A percentile compares a stretch with the other conserved stretches of the same genome.
These are phyloP conservation scores for Helarctos malayanus DNA, from an alignment of 2,797 vertebrate genomes.

Conservation along the genomic window DNA sequence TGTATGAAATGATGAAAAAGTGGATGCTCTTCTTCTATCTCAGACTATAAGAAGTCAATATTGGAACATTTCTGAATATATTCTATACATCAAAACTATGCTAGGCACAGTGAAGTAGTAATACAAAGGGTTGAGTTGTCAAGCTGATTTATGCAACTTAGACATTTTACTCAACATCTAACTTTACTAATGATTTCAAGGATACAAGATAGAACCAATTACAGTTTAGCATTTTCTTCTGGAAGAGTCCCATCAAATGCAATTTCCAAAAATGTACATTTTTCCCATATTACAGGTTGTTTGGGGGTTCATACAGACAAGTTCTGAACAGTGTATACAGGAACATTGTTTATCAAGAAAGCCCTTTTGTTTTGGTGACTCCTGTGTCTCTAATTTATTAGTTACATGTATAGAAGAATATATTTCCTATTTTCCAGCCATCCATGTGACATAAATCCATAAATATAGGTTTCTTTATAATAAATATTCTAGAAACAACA, in stretches of 20 bases:
- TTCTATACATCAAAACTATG: not conserved
- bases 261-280: not conserved
- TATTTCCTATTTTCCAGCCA: not conserved
- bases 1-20: not conserved
- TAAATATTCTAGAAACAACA: not conserved
- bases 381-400: not conserved
- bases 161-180: not conserved
- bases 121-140: not conserved
- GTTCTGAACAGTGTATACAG: not conserved
- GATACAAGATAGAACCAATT: not conserved
- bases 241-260: not conserved
- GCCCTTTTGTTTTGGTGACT: not conserved
- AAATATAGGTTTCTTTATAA: not conserved
- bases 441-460: not conserved
- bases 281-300: not conserved
- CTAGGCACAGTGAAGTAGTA: not conserved
- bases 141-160: not conserved
- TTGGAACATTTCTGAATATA: not conserved
- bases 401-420: not conserved
- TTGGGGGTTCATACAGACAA: not conserved
- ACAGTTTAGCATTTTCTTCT: not conserved
- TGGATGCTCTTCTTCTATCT: not conserved
- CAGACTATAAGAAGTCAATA: not conserved
- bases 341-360: not conserved
- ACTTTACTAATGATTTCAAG: constrained; percentile 10